Evolutionary conservation across 2,113 vertebrate species (phyloP).

Genomic region (Ammodramus savannarum): DNA sequence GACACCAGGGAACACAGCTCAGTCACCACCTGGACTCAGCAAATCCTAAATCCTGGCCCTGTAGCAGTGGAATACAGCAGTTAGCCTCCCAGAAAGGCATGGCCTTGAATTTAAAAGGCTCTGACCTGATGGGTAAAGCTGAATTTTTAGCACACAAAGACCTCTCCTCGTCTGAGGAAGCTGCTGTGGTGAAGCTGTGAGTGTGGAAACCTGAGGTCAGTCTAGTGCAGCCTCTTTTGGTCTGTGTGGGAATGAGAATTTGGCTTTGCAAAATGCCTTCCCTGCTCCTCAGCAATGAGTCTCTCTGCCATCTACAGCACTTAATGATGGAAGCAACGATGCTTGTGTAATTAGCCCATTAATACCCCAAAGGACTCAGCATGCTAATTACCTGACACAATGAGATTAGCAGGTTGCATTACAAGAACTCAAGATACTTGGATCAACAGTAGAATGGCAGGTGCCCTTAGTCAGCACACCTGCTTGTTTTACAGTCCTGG

Average conservation of each 20-base stretch:
- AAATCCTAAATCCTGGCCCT: neutral
- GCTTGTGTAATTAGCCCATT: neutral
- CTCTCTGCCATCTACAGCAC: neutral
- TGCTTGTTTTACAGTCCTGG: neutral
- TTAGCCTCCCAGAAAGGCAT: neutral
- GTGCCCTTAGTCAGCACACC: neutral
- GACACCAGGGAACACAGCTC: neutral
- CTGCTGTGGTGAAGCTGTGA: neutral
- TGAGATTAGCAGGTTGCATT: neutral
- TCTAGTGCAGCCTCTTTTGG: neutral
- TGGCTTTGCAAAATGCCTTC: neutral
- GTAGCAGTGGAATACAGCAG: neutral
- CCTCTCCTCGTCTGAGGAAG: neutral
- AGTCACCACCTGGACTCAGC: neutral
- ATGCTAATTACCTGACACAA: neutral
- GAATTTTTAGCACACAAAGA: neutral
- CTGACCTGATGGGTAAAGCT: neutral
- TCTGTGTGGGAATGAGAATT: neutral
- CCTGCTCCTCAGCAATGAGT: neutral
- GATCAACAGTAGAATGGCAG: neutral
- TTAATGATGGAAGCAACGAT: neutral
- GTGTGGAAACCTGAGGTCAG: neutral
- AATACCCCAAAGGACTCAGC: conserved; percentile 3
- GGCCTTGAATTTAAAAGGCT: neutral
- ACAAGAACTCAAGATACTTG: neutral